Conservation (phyloP, 2,113 vertebrate species). For the Tursiops truncatus region DNA sequence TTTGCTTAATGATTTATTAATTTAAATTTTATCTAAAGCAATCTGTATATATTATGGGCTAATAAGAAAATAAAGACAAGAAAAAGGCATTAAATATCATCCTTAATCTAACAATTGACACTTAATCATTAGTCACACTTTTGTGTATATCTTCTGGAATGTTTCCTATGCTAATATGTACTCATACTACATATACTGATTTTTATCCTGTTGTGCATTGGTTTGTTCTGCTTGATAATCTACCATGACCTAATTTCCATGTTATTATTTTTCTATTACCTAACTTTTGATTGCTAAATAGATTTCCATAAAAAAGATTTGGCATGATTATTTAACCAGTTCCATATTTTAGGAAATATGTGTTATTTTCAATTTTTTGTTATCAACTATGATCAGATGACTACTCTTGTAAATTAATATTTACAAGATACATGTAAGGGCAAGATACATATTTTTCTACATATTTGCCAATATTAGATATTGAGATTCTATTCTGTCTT, state of each 20-base stretch:
- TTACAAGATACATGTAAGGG: too few species aligned
- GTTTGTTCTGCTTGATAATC: slow-evolving; percentile 13
- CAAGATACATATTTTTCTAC: not conserved
- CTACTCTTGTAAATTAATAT: not conserved
- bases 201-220: not conserved
- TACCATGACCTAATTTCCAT: not conserved
- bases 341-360: not conserved
- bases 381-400: not conserved
- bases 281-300: slow-evolving; percentile 2
- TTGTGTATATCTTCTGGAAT: not conserved
- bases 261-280: slow-evolving; percentile 3
- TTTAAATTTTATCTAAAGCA: not conserved
- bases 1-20: not conserved
- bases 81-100: not conserved
- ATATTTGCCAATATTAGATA: not conserved
- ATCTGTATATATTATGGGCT: not conserved
- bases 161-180: not conserved
- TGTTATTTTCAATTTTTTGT: not conserved
- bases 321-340: not conserved
- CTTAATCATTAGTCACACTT: not conserved
- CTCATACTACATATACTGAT: not conserved
- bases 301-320: not conserved
- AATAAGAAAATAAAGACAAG: slow-evolving; percentile 14
- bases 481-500: not conserved
- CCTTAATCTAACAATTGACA: not conserved